Base-by-base conservation (phyloP, 2,113 vertebrate species). In the Tiliqua scincoides region DNA sequence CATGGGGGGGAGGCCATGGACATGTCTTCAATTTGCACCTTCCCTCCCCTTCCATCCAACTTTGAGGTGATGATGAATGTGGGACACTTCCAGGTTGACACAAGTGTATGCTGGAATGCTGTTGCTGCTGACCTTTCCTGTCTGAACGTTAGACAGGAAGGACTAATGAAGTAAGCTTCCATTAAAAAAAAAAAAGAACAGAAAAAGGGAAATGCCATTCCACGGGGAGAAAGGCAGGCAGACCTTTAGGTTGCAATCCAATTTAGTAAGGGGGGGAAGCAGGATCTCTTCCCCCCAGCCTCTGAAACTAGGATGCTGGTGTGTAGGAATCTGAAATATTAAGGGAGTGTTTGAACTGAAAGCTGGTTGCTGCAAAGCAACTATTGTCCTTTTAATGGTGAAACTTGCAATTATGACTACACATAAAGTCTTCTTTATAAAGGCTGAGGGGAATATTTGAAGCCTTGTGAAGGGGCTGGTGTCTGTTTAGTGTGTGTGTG, bases 401-500 rank as follows among this genome's bases (percentile, higher is more conserved):
- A 21, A 0, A 17, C 75, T 2, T 0, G 0, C 82, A 72, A 54
- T 61, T 87, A 14, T 68, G 85, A 25, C 61, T 80, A 48, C 0
- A 0, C 43, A 8, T 52, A 40, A 78, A 63, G 32, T 1, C 85
- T 37, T 0, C 0, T 90, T 32, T 87, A 21, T 20, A n/a, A n/a
- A n/a, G 18, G 3, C 43, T 9, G 6, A 11, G 32, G 17, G 81
- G 68, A 88, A 74, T 20, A 74, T 87, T 21, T 20, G 85, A 82
- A 21, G 25, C 80, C 32, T 78, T 37, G 68, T 63, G 90, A 32
- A 89, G 89, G 77, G 91, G 83, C 23, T 71, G 3, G 30, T 80
- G 65, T 15, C 88, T 93, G 78, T 54, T 91, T 84, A 91, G 71
- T 85, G n/a, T n/a, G n/a, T 83, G 54, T 80, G 52, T 85, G 91